Evolutionary conservation across 2,113 vertebrate species (phyloP), one percentile per base, ranked within the genome.

Genomic region (Psilopsiagon aurifrons): DNA sequence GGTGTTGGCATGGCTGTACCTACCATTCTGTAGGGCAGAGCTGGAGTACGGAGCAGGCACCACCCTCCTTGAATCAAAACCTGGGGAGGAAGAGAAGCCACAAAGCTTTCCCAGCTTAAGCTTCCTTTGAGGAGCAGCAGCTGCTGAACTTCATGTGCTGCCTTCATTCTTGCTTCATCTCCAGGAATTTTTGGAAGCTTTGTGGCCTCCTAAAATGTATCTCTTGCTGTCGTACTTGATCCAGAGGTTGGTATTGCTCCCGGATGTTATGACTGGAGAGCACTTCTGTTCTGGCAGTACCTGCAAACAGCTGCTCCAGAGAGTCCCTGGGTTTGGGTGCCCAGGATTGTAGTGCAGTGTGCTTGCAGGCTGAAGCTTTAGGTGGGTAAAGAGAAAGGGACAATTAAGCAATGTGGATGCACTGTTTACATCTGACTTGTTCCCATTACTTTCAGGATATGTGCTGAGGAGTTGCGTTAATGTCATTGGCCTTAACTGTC

Each of bases 261-360:
- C 29, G 51, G 17, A 24, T 28, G 28, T 16, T 29, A 13, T 20
- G 8, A 24, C 59, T 66, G 47, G 33, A 39, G 37, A 33, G 69
- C 13, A 6, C 41, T 71, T 64, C 6, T 25, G 10, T 46, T 24
- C 3, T 29, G 59, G 12, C 54, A 39, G 27, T 16, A 31, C 52
- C 31, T 57, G 29, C 62, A 39, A n/a, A 10, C 15, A 64, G n/a
- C 28, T 64, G 37, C 25, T 66, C 47, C 80, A 59, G 31, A 27
- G 29, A 22, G 17, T n/a, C 25, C 15, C 46, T 43, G 54, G 20
- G 11, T 18, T 29, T 52, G 7, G 3, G 28, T 59, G 43, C 47
- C 39, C 6, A 2, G 28, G 25, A 6, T 41, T 69, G 59, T 59
- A 24, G 11, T 4, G 0, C 28, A 3, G 4, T 20, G 29, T 46